Evolutionary conservation across 2,113 vertebrate species (phyloP), one percentile per base, ranked within the genome.

Genomic region (Phrynosoma blainvillii): DNA sequence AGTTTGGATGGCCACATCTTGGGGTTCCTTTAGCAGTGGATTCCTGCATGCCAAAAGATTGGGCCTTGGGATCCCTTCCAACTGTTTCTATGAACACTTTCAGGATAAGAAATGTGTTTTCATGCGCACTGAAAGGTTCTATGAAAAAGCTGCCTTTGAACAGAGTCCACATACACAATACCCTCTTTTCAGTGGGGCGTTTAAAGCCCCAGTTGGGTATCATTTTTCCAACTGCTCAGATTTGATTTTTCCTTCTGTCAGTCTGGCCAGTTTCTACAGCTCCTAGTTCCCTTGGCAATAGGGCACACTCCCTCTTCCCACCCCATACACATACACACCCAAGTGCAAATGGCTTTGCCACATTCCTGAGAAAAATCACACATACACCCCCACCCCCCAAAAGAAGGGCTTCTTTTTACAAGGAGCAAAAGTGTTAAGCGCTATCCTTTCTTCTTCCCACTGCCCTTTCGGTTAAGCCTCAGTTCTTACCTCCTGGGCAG

Each of bases 401-500:
- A 10, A 36, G n/a, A 10, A 0, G 0, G 62, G 30, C 40, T 0
- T 23, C 14, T 36, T 62, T 27, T 47, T 30, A 14, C 73, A 42
- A 9, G 12, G 7, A 87, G 10, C 25, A 76, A 82, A 76, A 66
- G 4, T 36, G 40, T 14, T 14, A 9, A 5, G 16, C 1, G 5
- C 2, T 30, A 27, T 2, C 16, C 59, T 4, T 6, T 23, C 14
- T 21, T 40, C 70, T 21, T 18, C 42, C 47, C 83, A 4, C 66
- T 12, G 42, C 81, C 36, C 32, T 47, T 82, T 32, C 0, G 2
- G 36, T 25, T 4, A n/a, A 52, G 7, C 32, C n/a, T 13, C 9
- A 1, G 14, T 36, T 65, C 40, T 95, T 95, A 98, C 98, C 98
- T 97, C 96, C 95, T 91, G 98, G 97, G 96, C 99, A 99, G 91